Evolutionary conservation across 2,113 vertebrate species (phyloP).

Genomic region (Eupsittula cactorum): DNA sequence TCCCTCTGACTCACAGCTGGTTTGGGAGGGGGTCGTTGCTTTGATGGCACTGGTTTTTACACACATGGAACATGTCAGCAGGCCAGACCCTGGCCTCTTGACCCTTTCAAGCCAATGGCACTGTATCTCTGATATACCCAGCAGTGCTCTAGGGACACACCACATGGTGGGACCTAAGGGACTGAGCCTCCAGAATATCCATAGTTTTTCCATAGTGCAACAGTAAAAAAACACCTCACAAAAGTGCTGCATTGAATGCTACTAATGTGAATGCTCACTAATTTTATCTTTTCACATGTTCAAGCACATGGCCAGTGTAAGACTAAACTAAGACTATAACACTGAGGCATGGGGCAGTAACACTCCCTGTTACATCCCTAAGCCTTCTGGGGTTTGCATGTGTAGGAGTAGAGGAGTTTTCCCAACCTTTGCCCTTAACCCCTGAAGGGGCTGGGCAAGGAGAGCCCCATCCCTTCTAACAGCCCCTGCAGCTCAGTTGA

Average conservation of each 20-base stretch:
- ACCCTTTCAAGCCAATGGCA: neutral
- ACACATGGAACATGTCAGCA: neutral
- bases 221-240: neutral
- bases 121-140: neutral
- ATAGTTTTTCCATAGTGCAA: neutral
- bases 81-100: neutral
- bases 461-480: neutral
- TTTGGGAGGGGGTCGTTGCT: neutral
- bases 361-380: too few relatives aligned
- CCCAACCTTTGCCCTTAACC: neutral
- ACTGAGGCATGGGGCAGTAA: neutral
- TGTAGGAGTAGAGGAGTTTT: neutral
- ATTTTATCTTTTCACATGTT: neutral
- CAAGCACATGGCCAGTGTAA: too few relatives aligned
- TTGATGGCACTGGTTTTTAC: neutral
- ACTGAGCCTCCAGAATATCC: neutral
- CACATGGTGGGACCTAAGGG: accelerated
- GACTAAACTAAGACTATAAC: neutral
- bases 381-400: neutral
- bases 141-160: too few relatives aligned
- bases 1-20: neutral
- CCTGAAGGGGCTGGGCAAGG: neutral
- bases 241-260: neutral
- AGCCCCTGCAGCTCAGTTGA: neutral
- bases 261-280: neutral